A percentile compares a stretch with the other conserved stretches of the same genome.
Conservation (phyloP, 2,888 invertebrate species). For the Tolmerus cingulatus region DNA sequence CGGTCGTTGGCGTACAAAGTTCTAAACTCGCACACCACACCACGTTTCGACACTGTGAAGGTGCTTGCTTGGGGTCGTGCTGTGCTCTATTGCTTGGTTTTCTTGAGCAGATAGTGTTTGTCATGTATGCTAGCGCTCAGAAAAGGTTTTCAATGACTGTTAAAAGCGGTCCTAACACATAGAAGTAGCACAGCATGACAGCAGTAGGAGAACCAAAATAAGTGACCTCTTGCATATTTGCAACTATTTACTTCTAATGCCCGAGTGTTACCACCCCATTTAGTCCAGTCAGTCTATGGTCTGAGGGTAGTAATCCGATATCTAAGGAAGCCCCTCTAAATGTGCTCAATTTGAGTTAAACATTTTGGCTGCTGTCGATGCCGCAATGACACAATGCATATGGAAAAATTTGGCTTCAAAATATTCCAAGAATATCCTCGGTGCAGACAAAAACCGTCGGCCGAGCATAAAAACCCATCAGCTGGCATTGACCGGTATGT, state of each 20-base stretch:
- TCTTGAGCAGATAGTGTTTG: neutral
- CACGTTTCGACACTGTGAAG: neutral
- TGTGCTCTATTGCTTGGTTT: neutral
- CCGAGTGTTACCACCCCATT: neutral
- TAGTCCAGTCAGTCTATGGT: neutral
- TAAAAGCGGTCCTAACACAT: neutral
- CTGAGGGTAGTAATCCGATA: conserved; percentile 1
- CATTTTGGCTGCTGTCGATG: neutral
- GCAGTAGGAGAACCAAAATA: neutral
- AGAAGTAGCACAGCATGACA: no score
- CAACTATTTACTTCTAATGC: neutral
- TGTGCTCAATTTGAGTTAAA: conserved; percentile 2
- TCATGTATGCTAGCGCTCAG: no score
- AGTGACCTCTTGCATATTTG: conserved; percentile 26
- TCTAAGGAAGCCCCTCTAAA: neutral
- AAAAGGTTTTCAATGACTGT: neutral
- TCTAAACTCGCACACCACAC: neutral
- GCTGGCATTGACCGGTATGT: neutral
- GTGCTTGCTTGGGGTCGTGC: neutral
- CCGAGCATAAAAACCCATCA: neutral
- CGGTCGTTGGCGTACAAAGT: conserved; percentile 3
- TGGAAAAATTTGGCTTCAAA: conserved; percentile 3
- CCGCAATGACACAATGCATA: neutral
- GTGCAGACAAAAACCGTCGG: neutral
- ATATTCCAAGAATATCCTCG: neutral